Evolutionary conservation across 2,113 vertebrate genomes (phyloP), one percentile per base, ranked within the genome.

Genomic region (Clupea harengus): DNA sequence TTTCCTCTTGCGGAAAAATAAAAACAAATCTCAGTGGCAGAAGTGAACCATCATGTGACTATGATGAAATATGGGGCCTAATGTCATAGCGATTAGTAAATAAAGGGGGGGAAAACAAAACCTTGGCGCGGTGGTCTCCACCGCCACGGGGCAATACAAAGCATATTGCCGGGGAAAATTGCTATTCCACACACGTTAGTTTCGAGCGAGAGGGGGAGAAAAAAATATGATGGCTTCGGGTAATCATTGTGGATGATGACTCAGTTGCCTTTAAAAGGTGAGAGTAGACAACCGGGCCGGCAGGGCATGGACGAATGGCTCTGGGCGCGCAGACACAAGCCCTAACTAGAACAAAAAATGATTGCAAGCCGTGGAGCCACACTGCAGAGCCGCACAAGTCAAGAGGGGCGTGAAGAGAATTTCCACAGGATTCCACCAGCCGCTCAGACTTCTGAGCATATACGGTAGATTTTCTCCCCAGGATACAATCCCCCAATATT

Each of bases 161-260:
- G 72, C 72, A 78, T 44, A 78, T 78, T 39, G 72, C 72, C 13
- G 28, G 72, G 72, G 72, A 78, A 39, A 78, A 78, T 39, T 78
- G 32, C 72, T 78, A 39, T 78, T 78, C 72, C 72, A 39, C 28
- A 78, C 72, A 78, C 28, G 72, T 78, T 78, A 13, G 28, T 17
- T 17, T 2, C 13, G 25, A 78, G 28, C 72, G 13, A 39, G 72
- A 18, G 22, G 1, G 64, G 25, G 13, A 32, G 25, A 4, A 32
- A 28, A 28, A 25, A 67, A 78, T 17, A 32, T 78, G 72, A 78
- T 78, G 32, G 72, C 72, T 78, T 13, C 28, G 13, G 72, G 72
- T 78, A 78, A 78, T 78, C 72, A 78, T 39, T 11, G 72, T 39
- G 39, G 72, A 78, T 78, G 72, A 78, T 78, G 32, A 78, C 28